phyloP scores from a whole-genome alignment of 2,888 invertebrate species.

The Chironomus tentans region DNA sequence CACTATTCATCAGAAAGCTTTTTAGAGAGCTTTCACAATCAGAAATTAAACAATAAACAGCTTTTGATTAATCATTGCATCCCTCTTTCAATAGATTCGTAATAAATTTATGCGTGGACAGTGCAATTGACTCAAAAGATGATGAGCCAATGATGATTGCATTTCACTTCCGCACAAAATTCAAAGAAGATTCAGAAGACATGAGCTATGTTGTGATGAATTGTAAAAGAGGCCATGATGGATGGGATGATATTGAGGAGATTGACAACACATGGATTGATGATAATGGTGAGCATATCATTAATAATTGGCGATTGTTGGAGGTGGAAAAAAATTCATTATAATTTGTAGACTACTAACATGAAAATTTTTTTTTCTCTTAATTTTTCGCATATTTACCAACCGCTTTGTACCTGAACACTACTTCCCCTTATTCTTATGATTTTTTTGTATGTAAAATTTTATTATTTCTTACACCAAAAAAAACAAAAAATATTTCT shows the following conservation, averaged over 20 bases:
- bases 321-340: not conserved
- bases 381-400: not conserved
- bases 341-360: conserved; percentile 4
- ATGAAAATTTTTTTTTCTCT: not conserved
- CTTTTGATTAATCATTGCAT: too few species aligned
- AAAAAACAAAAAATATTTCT: not conserved
- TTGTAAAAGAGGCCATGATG: conserved; percentile 3
- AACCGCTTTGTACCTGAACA: not conserved
- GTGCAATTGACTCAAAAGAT: not conserved
- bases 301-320: too few species aligned
- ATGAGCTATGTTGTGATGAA: not conserved
- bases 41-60: too few species aligned
- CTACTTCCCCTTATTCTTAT: not conserved
- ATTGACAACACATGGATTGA: conserved; percentile 20
- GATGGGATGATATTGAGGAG: conserved; percentile 13
- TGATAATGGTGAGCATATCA: conserved; percentile 1
- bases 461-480: not conserved
- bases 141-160: conserved; percentile 19
- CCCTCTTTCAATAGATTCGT: not conserved
- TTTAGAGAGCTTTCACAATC: too few species aligned
- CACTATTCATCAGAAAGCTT: too few species aligned
- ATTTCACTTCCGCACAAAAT: conserved; percentile 17
- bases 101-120: conserved; percentile 13
- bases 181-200: not conserved
- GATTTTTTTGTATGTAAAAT: not conserved